phyloP scores from a whole-genome alignment of 2,888 invertebrate genomes.

The Apotomis turbidana region DNA sequence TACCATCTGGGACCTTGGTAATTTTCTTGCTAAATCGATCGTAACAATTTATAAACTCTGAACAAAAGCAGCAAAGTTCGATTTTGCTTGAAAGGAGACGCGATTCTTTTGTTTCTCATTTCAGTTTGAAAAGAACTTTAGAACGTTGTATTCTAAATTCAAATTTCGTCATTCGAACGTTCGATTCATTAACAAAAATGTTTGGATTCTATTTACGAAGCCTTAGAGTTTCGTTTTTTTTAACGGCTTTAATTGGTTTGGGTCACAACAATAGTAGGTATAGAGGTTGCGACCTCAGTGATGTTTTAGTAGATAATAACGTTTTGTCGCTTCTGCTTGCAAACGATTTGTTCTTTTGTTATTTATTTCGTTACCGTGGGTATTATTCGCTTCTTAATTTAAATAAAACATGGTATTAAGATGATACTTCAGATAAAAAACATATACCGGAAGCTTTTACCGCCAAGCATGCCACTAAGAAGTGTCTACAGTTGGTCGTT shows the following conservation, averaged over 20 bases:
- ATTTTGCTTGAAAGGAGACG: conserved; percentile 29
- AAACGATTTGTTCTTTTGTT: conserved; percentile 41
- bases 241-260: conserved; percentile 43
- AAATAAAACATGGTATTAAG: background rate
- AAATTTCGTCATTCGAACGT: conserved; percentile 38
- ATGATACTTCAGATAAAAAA: background rate
- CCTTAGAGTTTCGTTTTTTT: conserved; percentile 1
- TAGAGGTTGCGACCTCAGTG: conserved; percentile 52
- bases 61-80: conserved; percentile 32
- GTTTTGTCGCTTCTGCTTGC: conserved; percentile 56
- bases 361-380: conserved; percentile 26
- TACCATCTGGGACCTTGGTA: conserved; percentile 58
- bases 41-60: conserved; percentile 42
- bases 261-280: conserved; percentile 52
- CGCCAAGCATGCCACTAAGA: background rate
- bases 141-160: conserved; percentile 44
- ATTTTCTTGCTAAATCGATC: conserved; percentile 44
- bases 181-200: background rate
- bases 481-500: too few species aligned
- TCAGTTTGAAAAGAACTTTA: conserved; percentile 44
- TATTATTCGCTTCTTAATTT: conserved; percentile 7
- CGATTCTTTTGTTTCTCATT: conserved; percentile 42
- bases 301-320: conserved; percentile 47
- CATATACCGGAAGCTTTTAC: conserved; percentile 11
- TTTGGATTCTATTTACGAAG: background rate